These are phyloP conservation scores for Temnothorax rugatulus DNA, from an alignment of 2,888 invertebrate species.

Conservation along the genomic window DNA sequence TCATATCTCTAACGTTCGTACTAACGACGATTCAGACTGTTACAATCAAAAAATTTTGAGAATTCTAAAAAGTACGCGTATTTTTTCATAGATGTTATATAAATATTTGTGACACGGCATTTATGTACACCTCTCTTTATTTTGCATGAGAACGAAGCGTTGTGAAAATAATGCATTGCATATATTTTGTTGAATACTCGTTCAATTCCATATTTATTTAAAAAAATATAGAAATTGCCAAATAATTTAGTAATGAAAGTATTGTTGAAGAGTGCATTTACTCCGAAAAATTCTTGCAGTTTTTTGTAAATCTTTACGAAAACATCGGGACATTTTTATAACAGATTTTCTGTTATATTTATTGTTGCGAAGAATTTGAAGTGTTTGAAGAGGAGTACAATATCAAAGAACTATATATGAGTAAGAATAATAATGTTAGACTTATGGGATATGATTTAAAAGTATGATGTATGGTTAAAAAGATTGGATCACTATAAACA, in stretches of 20 bases:
- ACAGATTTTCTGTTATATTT: background rate
- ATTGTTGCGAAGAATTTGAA: background rate
- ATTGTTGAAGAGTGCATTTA: background rate
- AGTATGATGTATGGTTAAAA: constrained; percentile 9
- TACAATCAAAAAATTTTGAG: constrained; percentile 42
- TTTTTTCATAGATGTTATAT: constrained; percentile 33
- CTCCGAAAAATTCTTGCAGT: background rate
- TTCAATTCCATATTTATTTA: background rate
- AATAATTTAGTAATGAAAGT: constrained; percentile 21
- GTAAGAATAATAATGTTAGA: constrained; percentile 18
- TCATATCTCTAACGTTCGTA: constrained; percentile 20
- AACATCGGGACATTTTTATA: background rate
- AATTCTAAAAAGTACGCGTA: constrained; percentile 17
- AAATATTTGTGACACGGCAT: background rate
- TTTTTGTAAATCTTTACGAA: background rate
- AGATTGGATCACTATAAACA: background rate
- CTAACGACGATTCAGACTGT: constrained; percentile 36
- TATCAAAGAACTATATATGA: constrained; percentile 10
- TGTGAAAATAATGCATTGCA: background rate
- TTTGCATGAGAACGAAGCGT: background rate
- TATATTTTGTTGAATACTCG: constrained; percentile 12
- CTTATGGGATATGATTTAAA: background rate
- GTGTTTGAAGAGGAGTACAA: background rate
- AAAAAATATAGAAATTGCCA: background rate
- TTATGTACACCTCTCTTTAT: background rate